These are phyloP conservation scores for Malachius bipustulatus DNA, from an alignment of 2,888 invertebrate genomes.

Conservation along the genomic window DNA sequence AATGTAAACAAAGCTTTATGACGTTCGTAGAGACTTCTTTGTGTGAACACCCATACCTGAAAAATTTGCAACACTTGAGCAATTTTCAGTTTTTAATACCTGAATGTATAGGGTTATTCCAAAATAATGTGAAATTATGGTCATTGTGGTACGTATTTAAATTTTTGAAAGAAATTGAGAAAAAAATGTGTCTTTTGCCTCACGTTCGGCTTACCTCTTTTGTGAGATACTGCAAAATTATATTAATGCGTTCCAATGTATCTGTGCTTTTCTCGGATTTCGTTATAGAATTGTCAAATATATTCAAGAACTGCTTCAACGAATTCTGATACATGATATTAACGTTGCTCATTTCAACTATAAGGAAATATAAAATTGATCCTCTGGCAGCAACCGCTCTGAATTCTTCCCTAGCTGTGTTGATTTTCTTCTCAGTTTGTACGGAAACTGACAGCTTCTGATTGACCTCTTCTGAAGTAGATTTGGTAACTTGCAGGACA, in stretches of 20 bases:
- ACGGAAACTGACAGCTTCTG: slow-evolving; percentile 87
- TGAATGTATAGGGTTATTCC: neutral
- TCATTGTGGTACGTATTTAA: neutral
- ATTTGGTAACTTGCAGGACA: slow-evolving; percentile 68
- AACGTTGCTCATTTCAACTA: slow-evolving; percentile 95
- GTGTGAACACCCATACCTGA: slow-evolving; percentile 78
- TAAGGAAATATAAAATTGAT: slow-evolving; percentile 88
- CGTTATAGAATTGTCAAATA: slow-evolving; percentile 88
- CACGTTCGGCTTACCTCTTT: slow-evolving; percentile 47
- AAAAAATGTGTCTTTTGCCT: neutral
- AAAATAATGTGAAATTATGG: neutral
- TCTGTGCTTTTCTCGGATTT: slow-evolving; percentile 76
- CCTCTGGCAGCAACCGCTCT: slow-evolving; percentile 89
- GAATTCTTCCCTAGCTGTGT: slow-evolving; percentile 88
- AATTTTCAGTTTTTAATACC: too few species aligned
- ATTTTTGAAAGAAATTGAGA: neutral
- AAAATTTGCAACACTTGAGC: too few species aligned
- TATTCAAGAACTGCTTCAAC: slow-evolving; percentile 81
- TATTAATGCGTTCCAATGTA: slow-evolving; percentile 76
- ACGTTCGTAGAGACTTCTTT: slow-evolving; percentile 83
- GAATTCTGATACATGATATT: slow-evolving; percentile 97
- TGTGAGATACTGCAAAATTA: slow-evolving; percentile 80
- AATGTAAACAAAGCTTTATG: slow-evolving; percentile 89
- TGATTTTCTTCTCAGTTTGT: slow-evolving; percentile 88
- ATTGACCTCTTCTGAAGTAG: slow-evolving; percentile 87